Conservation (phyloP, 2,888 invertebrate genomes). For the Ormia ochracea region DNA sequence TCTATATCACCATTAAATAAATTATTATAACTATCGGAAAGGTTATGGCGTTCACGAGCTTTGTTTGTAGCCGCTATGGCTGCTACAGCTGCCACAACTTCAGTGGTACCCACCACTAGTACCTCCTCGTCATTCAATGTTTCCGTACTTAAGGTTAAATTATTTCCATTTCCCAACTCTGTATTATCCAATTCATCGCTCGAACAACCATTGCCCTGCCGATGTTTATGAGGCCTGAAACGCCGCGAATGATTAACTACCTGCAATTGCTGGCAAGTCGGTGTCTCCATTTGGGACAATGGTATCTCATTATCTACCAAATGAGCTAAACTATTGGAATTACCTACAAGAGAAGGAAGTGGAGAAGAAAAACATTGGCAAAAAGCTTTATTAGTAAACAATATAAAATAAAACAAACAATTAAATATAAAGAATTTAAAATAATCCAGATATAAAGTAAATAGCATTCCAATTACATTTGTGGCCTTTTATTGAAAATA, state of each 20-base stretch:
- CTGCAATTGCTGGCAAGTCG: constrained; percentile 61
- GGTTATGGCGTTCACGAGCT: constrained; percentile 73
- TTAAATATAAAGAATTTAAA: neutral
- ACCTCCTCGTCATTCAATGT: constrained; percentile 67
- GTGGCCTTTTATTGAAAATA: constrained; percentile 11
- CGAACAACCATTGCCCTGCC: constrained; percentile 62
- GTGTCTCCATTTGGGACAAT: constrained; percentile 78
- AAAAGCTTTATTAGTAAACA: constrained; percentile 29
- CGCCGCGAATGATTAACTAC: constrained; percentile 63
- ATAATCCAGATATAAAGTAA: constrained; percentile 21
- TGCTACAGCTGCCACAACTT: constrained; percentile 75
- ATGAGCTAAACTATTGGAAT: constrained; percentile 82
- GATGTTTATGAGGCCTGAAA: constrained; percentile 72
- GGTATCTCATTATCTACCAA: constrained; percentile 82
- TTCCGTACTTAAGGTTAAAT: constrained; percentile 37
- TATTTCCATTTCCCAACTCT: constrained; percentile 43
- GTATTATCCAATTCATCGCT: constrained; percentile 62
- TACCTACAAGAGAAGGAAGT: constrained; percentile 77
- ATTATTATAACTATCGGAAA: constrained; percentile 76
- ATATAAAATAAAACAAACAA: neutral
- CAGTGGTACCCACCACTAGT: constrained; percentile 72
- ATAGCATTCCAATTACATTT: constrained; percentile 49
- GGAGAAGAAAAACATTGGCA: constrained; percentile 4
- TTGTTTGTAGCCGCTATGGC: constrained; percentile 73
- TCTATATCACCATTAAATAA: constrained; percentile 75